Conservation (phyloP, 2,113 vertebrate species). For the Bungarus multicinctus region DNA sequence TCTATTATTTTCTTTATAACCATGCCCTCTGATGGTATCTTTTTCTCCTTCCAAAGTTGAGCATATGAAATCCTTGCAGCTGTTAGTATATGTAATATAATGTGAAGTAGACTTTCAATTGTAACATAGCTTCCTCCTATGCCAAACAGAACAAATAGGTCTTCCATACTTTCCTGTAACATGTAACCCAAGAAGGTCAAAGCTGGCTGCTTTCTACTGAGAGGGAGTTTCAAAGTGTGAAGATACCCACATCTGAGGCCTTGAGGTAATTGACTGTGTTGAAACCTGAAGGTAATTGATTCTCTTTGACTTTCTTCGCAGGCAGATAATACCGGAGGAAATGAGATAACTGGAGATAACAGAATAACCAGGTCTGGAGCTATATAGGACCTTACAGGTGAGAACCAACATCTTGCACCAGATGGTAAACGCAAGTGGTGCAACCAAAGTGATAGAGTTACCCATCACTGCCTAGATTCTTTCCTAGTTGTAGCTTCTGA, state of each 20-base stretch:
- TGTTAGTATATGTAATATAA: too few species aligned
- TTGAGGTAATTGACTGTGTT: not conserved
- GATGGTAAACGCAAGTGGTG: not conserved
- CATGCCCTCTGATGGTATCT: too few species aligned
- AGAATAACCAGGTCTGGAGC: not conserved
- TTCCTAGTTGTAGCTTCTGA: not conserved
- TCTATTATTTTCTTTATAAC: too few species aligned
- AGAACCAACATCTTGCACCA: not conserved
- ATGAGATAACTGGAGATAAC: not conserved
- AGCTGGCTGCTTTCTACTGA: not conserved
- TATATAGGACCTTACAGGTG: not conserved
- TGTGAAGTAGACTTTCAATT: not conserved
- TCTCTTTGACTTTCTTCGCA: not conserved
- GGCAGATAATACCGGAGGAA: not conserved
- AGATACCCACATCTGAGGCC: not conserved
- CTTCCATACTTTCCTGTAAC: not conserved
- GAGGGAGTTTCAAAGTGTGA: not conserved
- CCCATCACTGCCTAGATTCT: not conserved
- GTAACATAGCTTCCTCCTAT: not conserved
- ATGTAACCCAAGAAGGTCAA: not conserved
- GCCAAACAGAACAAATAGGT: not conserved
- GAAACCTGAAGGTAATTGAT: not conserved
- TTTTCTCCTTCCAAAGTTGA: too few species aligned
- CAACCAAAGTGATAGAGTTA: not conserved
- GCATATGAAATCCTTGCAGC: too few species aligned